Base-by-base conservation (phyloP, 2,113 vertebrate genomes). In the Bubo bubo region DNA sequence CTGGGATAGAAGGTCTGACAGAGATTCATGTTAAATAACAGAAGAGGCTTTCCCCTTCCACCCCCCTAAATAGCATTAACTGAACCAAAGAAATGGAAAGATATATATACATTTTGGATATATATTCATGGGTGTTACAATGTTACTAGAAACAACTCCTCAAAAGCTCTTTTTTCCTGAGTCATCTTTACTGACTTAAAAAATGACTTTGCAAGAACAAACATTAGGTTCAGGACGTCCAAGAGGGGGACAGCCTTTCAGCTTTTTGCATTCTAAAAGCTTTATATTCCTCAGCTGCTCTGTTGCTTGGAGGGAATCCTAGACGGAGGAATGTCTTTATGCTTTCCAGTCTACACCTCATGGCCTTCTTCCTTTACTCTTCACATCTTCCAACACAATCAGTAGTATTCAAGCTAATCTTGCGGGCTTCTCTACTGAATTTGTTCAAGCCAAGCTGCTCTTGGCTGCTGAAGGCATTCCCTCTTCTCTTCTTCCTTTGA, bases 251-350 rank as follows among this genome's bases (percentile, higher is more conserved):
- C 16, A 74, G 37, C 9, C 19, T 72, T 91, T 84, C 60, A 91
- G 60, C 74, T 94, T 82, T 73, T 53, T 91, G 24, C 49, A 53
- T 85, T 82, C 24, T 91, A 58, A 82, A 95, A 82, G 32, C 70
- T 91, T 91, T 94, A 27, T 89, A 68, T 94, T 92, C 56, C 73
- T 96, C 37, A 85, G 20, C 28, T 62, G 16, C n/a, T 89, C 26
- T 91, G 90, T 27, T 87, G 49, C 80, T 89, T 95, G 73, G 58
- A 95, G 76, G 41, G 12, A 95, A 64, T 93, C 53, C 0, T 28
- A 85, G 70, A 64, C 0, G 0, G 35, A 75, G 15, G 20, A 91
- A 73, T 45, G 35, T 60, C 53, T 45, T 68, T 76, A 73, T 34
- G 60, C 80, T 94, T 92, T 94, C 73, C 56, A 89, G 62, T 53